Evolutionary conservation across 2,113 vertebrate species (phyloP), one percentile per base, ranked within the genome.

Genomic region (Acanthochromis polyacanthus): DNA sequence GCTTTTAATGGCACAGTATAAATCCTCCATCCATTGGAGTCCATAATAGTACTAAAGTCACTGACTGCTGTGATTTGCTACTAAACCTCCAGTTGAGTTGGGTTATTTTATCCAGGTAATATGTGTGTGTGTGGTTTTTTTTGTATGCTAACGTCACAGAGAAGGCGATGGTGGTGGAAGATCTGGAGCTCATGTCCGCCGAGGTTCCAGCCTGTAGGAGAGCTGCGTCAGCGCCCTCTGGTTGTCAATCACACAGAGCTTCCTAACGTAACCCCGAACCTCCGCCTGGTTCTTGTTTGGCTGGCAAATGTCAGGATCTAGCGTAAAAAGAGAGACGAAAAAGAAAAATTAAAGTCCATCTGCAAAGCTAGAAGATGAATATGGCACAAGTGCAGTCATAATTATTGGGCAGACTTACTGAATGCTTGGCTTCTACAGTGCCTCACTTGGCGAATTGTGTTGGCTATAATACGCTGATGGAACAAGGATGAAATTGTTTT

Each of bases 221-320:
- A 99, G 96, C 94, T 99, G 97, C 23, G 98, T 99, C 93, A 99
- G 95, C 82, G 95, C 97, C 94, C 98, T 97, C 96, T 99, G 98
- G 96, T 98, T 99, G 96, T 99, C 98, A 90, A 99, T 96, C 95
- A 99, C 98, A 65, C 95, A 96, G 91, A 99, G 96, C 95, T 99
- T 98, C 84, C 98, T 96, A 20, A 99, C 96, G 43, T 99, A 99
- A 86, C 93, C 96, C 82, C 97, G 96, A 52, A 99, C 96, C 82
- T 99, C 98, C 40, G 96, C 97, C 89, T 99, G 98, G 87, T 98
- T 99, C 94, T 99, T 99, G 91, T 96, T 98, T 75, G 97, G 93
- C 69, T 97, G 96, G 61, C 96, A 97, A 80, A 96, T 94, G 17
- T 99, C 98, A 0, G 95, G 96, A 93, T 96, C 98, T 99, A 83